Conservation (phyloP, 2,797 vertebrate genomes). For the Fundulus diaphanus region DNA sequence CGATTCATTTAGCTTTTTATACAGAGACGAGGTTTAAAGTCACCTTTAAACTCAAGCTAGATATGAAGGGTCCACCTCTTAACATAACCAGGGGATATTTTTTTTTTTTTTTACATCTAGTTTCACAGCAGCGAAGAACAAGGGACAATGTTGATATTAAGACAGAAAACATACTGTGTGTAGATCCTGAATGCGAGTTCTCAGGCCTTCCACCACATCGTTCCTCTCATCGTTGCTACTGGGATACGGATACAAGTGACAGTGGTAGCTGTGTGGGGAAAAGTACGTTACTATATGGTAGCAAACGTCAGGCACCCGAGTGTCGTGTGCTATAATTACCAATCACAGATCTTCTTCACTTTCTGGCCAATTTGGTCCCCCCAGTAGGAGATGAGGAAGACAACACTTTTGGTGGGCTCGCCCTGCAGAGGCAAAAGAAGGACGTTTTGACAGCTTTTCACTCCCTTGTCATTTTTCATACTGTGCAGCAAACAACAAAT, state of each 20-base stretch:
- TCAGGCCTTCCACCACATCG: conserved; percentile 89
- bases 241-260: conserved; percentile 95
- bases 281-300: not conserved
- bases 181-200: conserved; percentile 92
- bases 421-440: conserved; percentile 77
- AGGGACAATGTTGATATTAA: not conserved
- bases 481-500: too few species aligned
- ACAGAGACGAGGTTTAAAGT: not conserved
- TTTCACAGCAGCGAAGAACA: not conserved
- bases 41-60: not conserved
- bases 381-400: conserved; percentile 97
- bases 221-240: conserved; percentile 88
- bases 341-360: conserved; percentile 98
- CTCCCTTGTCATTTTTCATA: too few species aligned
- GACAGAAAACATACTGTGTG: conserved; percentile 84
- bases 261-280: conserved; percentile 87
- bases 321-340: conserved; percentile 80
- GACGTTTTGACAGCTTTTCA: not conserved
- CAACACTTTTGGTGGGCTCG: conserved; percentile 88
- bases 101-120: not conserved
- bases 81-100: not conserved
- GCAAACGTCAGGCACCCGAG: not conserved
- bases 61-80: not conserved
- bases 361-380: conserved; percentile 99
- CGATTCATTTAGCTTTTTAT: conserved; percentile 6